Percentiles rank a stretch among this genome's conserved stretches.
Evolutionary conservation across 2,888 invertebrate genomes (phyloP).

Genomic region (Netelia virgata): DNA sequence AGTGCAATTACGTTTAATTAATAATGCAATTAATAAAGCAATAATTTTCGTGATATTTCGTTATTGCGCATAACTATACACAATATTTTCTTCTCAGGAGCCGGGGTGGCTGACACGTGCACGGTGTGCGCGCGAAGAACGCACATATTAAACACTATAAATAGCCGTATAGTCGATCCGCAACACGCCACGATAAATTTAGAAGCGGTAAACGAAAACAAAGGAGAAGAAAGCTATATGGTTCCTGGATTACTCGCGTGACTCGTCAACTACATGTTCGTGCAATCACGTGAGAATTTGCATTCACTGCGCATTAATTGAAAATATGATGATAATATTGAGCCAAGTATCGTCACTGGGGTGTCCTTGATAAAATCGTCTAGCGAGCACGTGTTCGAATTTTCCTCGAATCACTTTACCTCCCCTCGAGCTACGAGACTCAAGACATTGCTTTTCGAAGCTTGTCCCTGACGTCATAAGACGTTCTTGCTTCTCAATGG

Average conservation of each 20-base stretch:
- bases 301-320: constrained; percentile 63
- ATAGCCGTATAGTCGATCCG: constrained; percentile 72
- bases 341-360: not conserved
- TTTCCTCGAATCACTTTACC: constrained; percentile 14
- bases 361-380: not conserved
- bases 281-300: constrained; percentile 17
- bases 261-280: constrained; percentile 32
- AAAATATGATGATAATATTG: constrained; percentile 32
- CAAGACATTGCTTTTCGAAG: constrained; percentile 11
- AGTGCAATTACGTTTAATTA: not conserved
- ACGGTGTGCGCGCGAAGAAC: constrained; percentile 26
- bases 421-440: not conserved
- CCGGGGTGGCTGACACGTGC: constrained; percentile 67
- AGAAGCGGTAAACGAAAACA: constrained; percentile 64
- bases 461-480: constrained; percentile 45
- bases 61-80: constrained; percentile 25
- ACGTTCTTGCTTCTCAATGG: constrained; percentile 54
- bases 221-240: constrained; percentile 62
- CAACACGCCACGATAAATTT: constrained; percentile 67
- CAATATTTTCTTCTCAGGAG: constrained; percentile 36
- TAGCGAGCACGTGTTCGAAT: constrained; percentile 39
- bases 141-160: constrained; percentile 61
- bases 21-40: no score
- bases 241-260: constrained; percentile 64
- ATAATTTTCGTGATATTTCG: not conserved